Evolutionary conservation across 2,797 vertebrate genomes (phyloP).

Genomic region (Denticeps clupeoides): DNA sequence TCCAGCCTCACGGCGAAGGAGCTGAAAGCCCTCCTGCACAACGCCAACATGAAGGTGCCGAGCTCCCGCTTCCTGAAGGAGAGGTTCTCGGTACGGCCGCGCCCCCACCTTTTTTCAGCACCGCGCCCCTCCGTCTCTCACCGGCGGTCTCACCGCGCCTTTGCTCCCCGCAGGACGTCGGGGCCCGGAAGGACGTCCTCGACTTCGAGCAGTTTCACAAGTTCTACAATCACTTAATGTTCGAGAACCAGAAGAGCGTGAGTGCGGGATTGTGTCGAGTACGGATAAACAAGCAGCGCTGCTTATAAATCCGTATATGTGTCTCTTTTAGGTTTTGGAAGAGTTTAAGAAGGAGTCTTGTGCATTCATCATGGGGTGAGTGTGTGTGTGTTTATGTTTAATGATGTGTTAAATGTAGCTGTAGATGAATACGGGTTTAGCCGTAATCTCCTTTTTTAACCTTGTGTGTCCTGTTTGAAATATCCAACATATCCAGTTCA

Average conservation of each 20-base stretch:
- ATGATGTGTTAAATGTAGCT: not conserved
- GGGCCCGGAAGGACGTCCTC: conserved; percentile 77
- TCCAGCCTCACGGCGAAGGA: conserved; percentile 86
- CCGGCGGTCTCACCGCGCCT: not conserved
- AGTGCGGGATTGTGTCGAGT: conserved; percentile 35
- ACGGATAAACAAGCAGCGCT: too few relatives aligned
- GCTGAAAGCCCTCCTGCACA: conserved; percentile 76
- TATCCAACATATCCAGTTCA: too few relatives aligned
- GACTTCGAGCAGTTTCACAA: conserved; percentile 91
- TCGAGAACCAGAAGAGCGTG: conserved; percentile 84
- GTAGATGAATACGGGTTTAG: too few relatives aligned
- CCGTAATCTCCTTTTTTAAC: too few relatives aligned
- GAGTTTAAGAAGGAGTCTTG: conserved; percentile 89
- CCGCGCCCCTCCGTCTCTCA: not conserved
- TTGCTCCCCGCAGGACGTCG: conserved; percentile 64
- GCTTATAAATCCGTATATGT: not conserved
- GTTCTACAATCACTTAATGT: conserved; percentile 93
- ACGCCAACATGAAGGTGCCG: conserved; percentile 82
- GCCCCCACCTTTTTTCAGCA: not conserved
- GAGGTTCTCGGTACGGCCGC: conserved; percentile 67
- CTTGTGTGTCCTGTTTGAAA: too few relatives aligned
- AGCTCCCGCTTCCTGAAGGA: conserved; percentile 76
- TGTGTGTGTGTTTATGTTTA: not conserved
- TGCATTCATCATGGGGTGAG: conserved; percentile 90
- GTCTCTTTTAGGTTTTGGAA: conserved; percentile 70